Conservation (phyloP, 2,113 vertebrate genomes). For the Otocyon megalotis region DNA sequence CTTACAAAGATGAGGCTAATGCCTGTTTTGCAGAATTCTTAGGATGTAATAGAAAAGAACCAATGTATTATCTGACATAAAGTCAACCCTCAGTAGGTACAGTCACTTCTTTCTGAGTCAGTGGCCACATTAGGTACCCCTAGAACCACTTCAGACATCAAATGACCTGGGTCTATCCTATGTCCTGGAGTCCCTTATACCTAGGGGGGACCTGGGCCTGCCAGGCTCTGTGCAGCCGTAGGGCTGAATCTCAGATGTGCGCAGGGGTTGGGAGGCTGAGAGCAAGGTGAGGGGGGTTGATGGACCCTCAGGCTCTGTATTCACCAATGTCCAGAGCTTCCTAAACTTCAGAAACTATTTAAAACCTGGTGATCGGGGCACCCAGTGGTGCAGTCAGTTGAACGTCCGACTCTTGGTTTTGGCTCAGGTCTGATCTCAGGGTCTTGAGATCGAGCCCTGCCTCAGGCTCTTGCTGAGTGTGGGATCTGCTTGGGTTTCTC, state of each 20-base stretch:
- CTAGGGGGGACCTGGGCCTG: not conserved
- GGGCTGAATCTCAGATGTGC: not conserved
- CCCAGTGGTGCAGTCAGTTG: not conserved
- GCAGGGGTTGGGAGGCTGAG: not conserved
- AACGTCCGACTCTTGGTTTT: not conserved
- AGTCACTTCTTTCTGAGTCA: not conserved
- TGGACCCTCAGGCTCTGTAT: not conserved
- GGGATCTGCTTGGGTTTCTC: not conserved
- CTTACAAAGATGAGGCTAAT: not conserved
- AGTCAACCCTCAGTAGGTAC: not conserved
- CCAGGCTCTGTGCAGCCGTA: not conserved
- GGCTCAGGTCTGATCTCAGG: not conserved
- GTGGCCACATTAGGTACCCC: not conserved
- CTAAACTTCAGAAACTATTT: not conserved
- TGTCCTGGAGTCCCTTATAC: not conserved
- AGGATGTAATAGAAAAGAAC: constrained; percentile 11
- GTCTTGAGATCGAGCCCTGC: not conserved
- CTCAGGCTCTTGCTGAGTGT: not conserved
- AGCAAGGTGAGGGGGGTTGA: not conserved
- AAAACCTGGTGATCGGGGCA: not conserved
- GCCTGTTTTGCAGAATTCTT: not conserved
- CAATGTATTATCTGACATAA: not conserved
- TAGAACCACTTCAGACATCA: not conserved
- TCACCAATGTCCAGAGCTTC: not conserved
- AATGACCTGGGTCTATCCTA: not conserved